Evolutionary conservation across 37 sponge, comb jelly and placozoan genomes (phyloP).

Genomic region (Petrosia ficiformis): DNA sequence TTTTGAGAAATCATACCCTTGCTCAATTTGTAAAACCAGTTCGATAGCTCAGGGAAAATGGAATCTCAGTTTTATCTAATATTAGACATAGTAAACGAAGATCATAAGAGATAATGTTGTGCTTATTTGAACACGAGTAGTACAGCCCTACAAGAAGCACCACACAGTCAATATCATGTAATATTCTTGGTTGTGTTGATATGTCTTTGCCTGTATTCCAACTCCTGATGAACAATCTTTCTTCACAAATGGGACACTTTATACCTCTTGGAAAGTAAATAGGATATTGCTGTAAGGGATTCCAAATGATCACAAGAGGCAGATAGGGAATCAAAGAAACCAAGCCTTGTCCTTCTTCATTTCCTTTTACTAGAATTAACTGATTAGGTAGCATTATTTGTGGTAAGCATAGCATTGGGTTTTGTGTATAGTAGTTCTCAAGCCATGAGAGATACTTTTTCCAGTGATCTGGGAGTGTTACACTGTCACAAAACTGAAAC

Average conservation of each 20-base stretch:
- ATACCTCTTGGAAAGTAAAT: not conserved
- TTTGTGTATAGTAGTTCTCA: not conserved
- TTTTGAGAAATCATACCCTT: not conserved
- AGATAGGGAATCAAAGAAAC: not conserved
- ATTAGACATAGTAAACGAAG: not conserved
- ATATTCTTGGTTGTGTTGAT: conserved; percentile 7
- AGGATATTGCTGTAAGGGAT: not conserved
- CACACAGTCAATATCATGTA: conserved; percentile 21
- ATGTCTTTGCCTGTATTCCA: conserved; percentile 36
- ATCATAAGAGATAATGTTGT: conserved; percentile 28
- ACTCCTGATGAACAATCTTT: not conserved
- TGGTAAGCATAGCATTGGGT: not conserved
- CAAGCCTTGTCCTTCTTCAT: not conserved
- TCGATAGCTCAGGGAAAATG: not conserved
- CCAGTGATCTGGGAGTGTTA: not conserved
- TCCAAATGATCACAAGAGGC: too few species aligned
- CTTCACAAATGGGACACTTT: conserved; percentile 11
- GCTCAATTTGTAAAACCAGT: conserved; percentile 29
- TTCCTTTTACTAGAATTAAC: too few species aligned
- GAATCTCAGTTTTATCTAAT: not conserved
- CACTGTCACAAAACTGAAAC: too few species aligned
- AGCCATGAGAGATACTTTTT: not conserved
- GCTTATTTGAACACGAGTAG: conserved; percentile 17
- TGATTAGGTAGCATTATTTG: not conserved
- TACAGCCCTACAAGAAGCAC: conserved; percentile 20